These are phyloP conservation scores for Crotalus horridus DNA, from an alignment of 2,113 vertebrate species.

Conservation along the genomic window DNA sequence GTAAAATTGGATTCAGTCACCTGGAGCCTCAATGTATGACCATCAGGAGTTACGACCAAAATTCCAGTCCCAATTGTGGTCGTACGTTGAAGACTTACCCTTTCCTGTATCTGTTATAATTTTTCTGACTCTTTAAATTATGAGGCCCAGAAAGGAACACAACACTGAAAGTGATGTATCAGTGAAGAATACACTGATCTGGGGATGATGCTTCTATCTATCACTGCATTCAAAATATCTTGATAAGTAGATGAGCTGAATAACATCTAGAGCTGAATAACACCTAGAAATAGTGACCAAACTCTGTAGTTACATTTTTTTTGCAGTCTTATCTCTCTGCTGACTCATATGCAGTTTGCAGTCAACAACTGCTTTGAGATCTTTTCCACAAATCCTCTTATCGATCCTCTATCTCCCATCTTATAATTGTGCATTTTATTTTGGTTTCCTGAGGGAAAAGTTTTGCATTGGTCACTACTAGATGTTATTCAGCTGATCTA, in stretches of 20 bases:
- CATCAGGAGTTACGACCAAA: neutral
- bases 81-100: neutral
- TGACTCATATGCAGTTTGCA: neutral
- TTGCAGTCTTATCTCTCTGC: neutral
- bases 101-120: neutral
- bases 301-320: neutral
- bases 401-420: neutral
- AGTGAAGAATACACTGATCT: neutral
- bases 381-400: neutral
- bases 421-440: neutral
- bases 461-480: neutral
- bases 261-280: neutral
- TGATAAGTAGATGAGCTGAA: neutral
- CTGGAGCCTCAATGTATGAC: neutral
- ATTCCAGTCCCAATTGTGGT: neutral
- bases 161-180: neutral
- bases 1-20: neutral
- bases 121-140: neutral
- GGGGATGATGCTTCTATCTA: neutral
- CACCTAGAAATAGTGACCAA: too few species aligned
- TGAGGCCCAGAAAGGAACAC: neutral
- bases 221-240: neutral
- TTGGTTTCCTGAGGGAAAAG: neutral
- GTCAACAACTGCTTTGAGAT: neutral
- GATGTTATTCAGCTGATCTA: neutral